Conservation (phyloP, 2,888 invertebrate genomes). For the Copidosoma aretas region DNA sequence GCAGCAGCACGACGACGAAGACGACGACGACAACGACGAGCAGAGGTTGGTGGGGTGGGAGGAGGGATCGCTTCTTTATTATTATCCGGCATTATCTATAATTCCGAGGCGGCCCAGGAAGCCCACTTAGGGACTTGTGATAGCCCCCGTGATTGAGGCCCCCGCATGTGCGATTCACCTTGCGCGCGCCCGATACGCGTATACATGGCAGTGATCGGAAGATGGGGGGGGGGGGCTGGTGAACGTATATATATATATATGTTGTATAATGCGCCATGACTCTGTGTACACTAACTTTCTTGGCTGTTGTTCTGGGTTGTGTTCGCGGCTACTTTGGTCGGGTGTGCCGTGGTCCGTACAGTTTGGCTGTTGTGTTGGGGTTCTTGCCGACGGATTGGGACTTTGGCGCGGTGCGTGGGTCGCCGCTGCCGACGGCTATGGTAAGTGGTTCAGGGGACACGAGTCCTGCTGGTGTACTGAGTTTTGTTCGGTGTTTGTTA, state of each 20-base stretch:
- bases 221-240: neutral
- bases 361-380: too few species aligned
- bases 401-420: too few species aligned
- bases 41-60: conserved; percentile 4
- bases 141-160: conserved; percentile 62
- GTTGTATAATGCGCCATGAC: neutral
- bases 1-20: conserved; percentile 33
- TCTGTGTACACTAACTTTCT: neutral
- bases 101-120: conserved; percentile 62
- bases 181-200: conserved; percentile 17
- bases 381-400: too few species aligned
- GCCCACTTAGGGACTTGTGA: conserved; percentile 63
- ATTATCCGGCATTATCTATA: conserved; percentile 64
- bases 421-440: too few species aligned
- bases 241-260: too few species aligned
- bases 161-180: conserved; percentile 32
- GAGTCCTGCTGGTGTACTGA: too few species aligned
- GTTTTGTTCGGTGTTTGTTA: too few species aligned
- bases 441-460: too few species aligned
- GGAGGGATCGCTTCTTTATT: conserved; percentile 57
- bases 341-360: too few species aligned
- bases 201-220: neutral
- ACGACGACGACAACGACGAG: conserved; percentile 43
- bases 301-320: conserved; percentile 21
- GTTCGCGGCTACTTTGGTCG: conserved; percentile 22